Percentiles rank a stretch among this genome's conserved stretches.
Conservation (phyloP, 2,797 vertebrate species). For the Selene dorsalis region DNA sequence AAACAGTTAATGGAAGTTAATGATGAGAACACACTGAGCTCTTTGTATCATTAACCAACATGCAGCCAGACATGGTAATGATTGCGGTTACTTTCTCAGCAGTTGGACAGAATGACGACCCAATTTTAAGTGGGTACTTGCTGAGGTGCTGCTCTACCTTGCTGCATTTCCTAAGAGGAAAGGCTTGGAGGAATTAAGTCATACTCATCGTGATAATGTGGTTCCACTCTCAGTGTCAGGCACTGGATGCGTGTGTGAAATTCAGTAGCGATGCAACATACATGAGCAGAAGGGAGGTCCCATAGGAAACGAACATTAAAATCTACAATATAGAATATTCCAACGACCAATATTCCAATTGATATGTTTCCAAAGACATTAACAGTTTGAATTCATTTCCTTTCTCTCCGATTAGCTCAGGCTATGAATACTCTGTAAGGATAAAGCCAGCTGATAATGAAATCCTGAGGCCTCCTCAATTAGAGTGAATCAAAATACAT, state of each 20-base stretch:
- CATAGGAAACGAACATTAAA: slow-evolving; percentile 13
- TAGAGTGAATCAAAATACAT: slow-evolving; percentile 4
- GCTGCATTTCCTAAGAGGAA: slow-evolving; percentile 18
- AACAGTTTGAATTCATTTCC: slow-evolving; percentile 1
- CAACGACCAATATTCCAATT: neutral
- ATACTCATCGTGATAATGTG: slow-evolving; percentile 10
- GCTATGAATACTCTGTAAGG: neutral
- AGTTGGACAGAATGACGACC: slow-evolving; percentile 49
- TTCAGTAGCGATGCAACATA: neutral
- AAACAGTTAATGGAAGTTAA: slow-evolving; percentile 82
- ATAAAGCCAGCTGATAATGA: neutral
- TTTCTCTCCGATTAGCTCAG: slow-evolving; percentile 9
- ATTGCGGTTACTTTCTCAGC: slow-evolving; percentile 61
- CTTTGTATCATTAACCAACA: slow-evolving; percentile 81
- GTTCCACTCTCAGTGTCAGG: slow-evolving; percentile 19
- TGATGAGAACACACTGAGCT: slow-evolving; percentile 76
- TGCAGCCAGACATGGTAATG: slow-evolving; percentile 77
- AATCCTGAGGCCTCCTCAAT: neutral
- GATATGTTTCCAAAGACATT: slow-evolving; percentile 6
- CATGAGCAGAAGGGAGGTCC: slow-evolving; percentile 15
- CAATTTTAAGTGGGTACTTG: slow-evolving; percentile 22
- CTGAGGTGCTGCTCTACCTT: slow-evolving; percentile 12
- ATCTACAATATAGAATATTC: slow-evolving; percentile 9
- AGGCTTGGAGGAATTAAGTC: slow-evolving; percentile 21
- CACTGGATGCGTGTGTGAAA: neutral